A percentile compares a stretch with the other conserved stretches of the same genome.
Conservation (phyloP, 2,113 vertebrate genomes). For the Crotalus horridus region DNA sequence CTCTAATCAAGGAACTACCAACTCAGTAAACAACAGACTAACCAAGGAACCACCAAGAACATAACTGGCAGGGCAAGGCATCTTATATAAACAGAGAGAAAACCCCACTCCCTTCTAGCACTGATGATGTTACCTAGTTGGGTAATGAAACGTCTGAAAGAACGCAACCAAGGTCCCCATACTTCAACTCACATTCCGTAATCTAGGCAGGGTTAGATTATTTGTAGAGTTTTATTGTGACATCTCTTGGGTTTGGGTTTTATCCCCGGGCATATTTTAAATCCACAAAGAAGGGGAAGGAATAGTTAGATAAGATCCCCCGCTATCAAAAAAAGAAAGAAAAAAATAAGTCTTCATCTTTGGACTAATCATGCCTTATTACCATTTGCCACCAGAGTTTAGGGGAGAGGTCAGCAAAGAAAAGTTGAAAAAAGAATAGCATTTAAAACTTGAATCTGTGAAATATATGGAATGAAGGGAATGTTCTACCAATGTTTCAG, state of each 20-base stretch:
- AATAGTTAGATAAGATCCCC: not conserved
- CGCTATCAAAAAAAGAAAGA: not conserved
- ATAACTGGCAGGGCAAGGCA: no score
- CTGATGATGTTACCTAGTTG: no score
- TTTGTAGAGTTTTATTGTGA: not conserved
- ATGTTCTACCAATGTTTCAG: no score
- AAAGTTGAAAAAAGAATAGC: not conserved
- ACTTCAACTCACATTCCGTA: not conserved
- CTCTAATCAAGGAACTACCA: no score
- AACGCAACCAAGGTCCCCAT: no score
- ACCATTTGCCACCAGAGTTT: not conserved
- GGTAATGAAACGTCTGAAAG: no score
- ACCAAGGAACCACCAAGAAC: no score
- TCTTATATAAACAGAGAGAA: no score
- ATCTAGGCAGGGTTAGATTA: not conserved
- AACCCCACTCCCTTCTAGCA: no score
- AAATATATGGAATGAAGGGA: not conserved
- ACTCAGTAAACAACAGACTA: no score
- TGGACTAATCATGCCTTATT: not conserved
- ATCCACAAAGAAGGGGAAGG: not conserved
- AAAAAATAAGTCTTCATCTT: not conserved
- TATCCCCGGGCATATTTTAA: not conserved
- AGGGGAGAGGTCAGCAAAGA: not conserved
- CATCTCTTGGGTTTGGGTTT: not conserved
- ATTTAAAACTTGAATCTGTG: not conserved